Conservation (phyloP, 1,140 invertebrate species). For the Portunus trituberculatus region DNA sequence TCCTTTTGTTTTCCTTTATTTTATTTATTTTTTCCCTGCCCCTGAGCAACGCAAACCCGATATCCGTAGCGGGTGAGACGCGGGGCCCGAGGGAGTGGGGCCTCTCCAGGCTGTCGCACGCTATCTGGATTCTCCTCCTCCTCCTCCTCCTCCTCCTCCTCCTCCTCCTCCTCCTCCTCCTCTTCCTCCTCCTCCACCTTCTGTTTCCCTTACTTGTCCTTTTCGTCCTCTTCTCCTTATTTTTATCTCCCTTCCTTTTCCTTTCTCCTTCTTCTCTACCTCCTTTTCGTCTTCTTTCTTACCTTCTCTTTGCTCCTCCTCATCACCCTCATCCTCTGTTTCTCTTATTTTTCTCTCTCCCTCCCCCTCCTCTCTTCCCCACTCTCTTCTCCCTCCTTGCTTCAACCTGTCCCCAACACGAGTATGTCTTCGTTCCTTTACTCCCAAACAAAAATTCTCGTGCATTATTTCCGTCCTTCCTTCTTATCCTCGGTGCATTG, state of each 20-base stretch:
- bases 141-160: neutral
- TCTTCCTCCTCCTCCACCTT: neutral
- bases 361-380: neutral
- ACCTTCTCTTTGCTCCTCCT: neutral
- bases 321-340: neutral
- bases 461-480: neutral
- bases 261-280: neutral
- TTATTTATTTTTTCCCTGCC: neutral
- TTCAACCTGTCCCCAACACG: slow-evolving; percentile 18
- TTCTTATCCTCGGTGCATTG: neutral
- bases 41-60: slow-evolving; percentile 35
- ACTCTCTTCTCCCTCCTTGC: neutral
- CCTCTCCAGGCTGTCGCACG: slow-evolving; percentile 10
- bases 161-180: neutral
- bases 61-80: slow-evolving; percentile 33
- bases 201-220: neutral
- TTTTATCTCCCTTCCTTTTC: neutral
- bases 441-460: neutral
- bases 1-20: slow-evolving; percentile 7
- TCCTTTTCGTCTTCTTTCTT: neutral
- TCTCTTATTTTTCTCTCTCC: neutral
- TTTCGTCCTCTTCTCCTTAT: neutral
- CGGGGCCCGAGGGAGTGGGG: neutral
- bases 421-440: neutral
- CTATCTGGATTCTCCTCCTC: neutral